A percentile compares a stretch with the other conserved stretches of the same genome.
phyloP scores from a whole-genome alignment of 2,888 invertebrate genomes.

The Xanthorhoe designata region DNA sequence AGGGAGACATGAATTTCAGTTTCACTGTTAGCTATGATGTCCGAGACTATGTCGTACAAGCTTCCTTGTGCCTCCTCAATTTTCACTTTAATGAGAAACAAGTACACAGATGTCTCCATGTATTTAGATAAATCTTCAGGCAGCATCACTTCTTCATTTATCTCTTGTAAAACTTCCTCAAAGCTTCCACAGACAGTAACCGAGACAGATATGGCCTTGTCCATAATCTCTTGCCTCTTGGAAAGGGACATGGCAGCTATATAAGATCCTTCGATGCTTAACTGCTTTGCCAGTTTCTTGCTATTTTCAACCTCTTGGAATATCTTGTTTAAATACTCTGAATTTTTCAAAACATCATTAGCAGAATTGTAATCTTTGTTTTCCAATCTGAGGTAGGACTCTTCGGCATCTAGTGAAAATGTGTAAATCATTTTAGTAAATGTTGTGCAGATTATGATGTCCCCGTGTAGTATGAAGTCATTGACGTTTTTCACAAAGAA shows the following conservation, averaged over 20 bases:
- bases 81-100: constrained; percentile 55
- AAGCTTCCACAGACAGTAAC: constrained; percentile 64
- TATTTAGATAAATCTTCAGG: constrained; percentile 63
- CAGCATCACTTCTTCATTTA: constrained; percentile 50
- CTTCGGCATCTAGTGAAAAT: constrained; percentile 57
- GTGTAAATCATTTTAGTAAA: constrained; percentile 65
- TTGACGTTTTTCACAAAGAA: constrained; percentile 63
- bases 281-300: constrained; percentile 53
- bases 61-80: constrained; percentile 38
- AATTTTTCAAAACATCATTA: constrained; percentile 59
- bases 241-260: constrained; percentile 68
- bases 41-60: constrained; percentile 46
- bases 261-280: constrained; percentile 62
- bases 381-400: constrained; percentile 50
- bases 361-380: constrained; percentile 58
- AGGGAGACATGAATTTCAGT: constrained; percentile 63
- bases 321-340: constrained; percentile 62
- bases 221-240: constrained; percentile 67
- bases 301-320: constrained; percentile 61
- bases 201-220: constrained; percentile 54
- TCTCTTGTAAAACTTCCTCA: constrained; percentile 59
- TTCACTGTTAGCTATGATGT: constrained; percentile 41
- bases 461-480: constrained; percentile 61
- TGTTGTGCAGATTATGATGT: constrained; percentile 69
- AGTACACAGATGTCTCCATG: constrained; percentile 54